Base-by-base conservation (phyloP, 1,140 invertebrate species). In the Danaus plexippus region DNA sequence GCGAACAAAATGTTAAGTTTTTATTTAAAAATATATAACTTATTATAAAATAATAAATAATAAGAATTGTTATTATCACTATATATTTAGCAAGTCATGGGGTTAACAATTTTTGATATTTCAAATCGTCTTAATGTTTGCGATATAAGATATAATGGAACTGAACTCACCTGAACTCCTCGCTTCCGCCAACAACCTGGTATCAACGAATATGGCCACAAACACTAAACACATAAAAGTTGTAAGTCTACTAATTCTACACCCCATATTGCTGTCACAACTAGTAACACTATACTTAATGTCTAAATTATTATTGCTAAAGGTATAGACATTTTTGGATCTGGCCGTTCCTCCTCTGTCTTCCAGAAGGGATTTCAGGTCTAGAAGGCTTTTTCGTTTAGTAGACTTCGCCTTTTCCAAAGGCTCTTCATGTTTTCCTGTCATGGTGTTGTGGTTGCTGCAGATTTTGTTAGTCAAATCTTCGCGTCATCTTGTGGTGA, bases 291-390 rank as follows among this genome's bases (percentile, higher is more conserved):
- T 53, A 64, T 56, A 65, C 62, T 57, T 59, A 72, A 69, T 57
- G 22, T 32, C 22, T 32, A 32, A 32, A 32, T 32, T 32, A 63
- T 69, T 72, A 75, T 71, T 76, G 64, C 73, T 64, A 73, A 72
- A 63, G 44, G 56, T 61, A 53, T 71, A 65, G 52, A 64, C 13
- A 68, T 71, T 81, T 73, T 67, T 77, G 73, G 72, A 71, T 68
- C 70, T 75, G 75, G 43, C 48, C 52, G 54, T 73, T 44, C 71
- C 73, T 65, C 80, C 83, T 86, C 83, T 84, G 61, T 86, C 83
- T 73, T 84, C 83, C 71, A 86, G 58, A 57, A 86, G 70, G 9
- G 73, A 72, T 78, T 80, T 82, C 52, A 82, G 73, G 59, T 85
- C 81, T 74, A 78, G 63, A 54, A 83, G 71, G 63, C 69, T 74